Evolutionary conservation across 1,140 invertebrate genomes (phyloP).

Genomic region (Apolygus lucorum): DNA sequence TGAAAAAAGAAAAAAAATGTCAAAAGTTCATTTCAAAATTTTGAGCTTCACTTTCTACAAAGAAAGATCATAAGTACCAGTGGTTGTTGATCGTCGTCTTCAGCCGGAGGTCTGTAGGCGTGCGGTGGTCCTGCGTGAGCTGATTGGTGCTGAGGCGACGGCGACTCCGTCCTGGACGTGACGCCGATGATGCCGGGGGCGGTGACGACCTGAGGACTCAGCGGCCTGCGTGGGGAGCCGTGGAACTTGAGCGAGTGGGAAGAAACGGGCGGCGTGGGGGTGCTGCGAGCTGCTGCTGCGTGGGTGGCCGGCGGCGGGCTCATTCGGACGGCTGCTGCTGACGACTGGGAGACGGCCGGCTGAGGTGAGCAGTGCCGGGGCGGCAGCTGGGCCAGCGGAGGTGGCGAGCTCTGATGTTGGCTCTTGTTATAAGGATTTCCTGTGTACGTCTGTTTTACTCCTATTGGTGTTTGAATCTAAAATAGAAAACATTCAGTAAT

Average conservation of each 20-base stretch:
- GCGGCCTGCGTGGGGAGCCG: neutral
- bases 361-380: neutral
- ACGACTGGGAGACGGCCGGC: neutral
- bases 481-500: too few species aligned
- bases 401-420: neutral
- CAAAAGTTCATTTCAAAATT: neutral
- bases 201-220: neutral
- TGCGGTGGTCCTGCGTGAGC: neutral
- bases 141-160: neutral
- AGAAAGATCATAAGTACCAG: conserved; percentile 16
- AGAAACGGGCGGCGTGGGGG: neutral
- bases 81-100: conserved; percentile 18
- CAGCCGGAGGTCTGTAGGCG: neutral
- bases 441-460: neutral
- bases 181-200: neutral
- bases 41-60: too few species aligned
- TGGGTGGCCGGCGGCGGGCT: neutral
- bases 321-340: neutral
- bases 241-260: neutral
- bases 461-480: neutral
- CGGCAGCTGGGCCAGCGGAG: neutral
- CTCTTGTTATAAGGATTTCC: neutral
- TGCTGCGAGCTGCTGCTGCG: neutral
- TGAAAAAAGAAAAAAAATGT: neutral
- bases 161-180: neutral